Evolutionary conservation across 2,797 vertebrate genomes (phyloP).

Genomic region (Channallabes apus): DNA sequence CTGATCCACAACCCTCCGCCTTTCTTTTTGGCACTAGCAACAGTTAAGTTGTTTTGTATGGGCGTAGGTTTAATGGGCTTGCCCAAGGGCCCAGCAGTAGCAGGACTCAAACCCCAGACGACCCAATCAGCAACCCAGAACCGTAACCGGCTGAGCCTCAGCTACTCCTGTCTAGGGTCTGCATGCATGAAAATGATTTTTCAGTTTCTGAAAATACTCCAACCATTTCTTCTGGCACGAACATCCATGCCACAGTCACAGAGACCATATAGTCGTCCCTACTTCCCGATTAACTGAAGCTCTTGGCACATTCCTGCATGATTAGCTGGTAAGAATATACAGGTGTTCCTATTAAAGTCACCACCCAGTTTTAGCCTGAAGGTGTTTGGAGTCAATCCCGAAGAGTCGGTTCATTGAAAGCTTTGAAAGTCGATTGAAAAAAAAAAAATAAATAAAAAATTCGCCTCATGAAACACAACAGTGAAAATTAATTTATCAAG

Average conservation of each 20-base stretch:
- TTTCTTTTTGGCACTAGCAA: too few relatives aligned
- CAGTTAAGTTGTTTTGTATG: too few relatives aligned
- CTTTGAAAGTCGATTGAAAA: not conserved
- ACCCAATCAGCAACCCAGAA: too few relatives aligned
- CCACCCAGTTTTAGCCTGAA: not conserved
- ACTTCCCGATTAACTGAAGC: not conserved
- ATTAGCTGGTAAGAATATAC: not conserved
- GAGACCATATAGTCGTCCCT: not conserved
- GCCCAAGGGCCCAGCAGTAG: too few relatives aligned
- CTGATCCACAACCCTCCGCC: too few relatives aligned
- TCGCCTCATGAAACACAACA: not conserved
- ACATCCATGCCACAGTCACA: not conserved
- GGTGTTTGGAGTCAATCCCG: not conserved
- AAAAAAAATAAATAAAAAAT: not conserved
- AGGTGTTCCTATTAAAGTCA: not conserved
- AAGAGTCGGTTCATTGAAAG: not conserved
- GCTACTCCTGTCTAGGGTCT: not conserved
- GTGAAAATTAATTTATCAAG: not conserved
- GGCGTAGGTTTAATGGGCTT: too few relatives aligned
- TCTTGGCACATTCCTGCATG: not conserved
- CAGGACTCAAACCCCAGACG: too few relatives aligned
- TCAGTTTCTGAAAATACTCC: not conserved
- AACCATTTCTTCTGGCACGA: not conserved
- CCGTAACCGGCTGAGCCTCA: too few relatives aligned
- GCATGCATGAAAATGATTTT: not conserved